These are phyloP conservation scores for Diachrysia chrysitis DNA, from an alignment of 2,888 invertebrate species.

Conservation along the genomic window DNA sequence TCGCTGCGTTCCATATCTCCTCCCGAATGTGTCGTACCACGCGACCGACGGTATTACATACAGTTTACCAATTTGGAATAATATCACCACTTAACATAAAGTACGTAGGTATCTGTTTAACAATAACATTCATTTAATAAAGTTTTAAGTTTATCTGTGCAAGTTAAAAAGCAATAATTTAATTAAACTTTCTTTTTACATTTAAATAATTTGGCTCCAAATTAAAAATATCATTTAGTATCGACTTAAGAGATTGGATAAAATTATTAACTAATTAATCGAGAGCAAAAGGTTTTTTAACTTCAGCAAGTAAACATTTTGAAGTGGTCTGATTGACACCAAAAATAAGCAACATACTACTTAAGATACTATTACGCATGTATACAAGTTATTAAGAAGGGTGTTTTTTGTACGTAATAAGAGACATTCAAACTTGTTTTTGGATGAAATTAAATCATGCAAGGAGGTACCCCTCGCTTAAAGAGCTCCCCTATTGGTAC, in stretches of 20 bases:
- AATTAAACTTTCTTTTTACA: background rate
- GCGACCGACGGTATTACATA: conserved; percentile 64
- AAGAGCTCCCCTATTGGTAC: conserved; percentile 44
- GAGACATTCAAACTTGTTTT: conserved; percentile 19
- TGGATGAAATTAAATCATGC: conserved; percentile 42
- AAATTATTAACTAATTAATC: background rate
- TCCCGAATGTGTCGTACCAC: conserved; percentile 68
- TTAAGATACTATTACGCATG: background rate
- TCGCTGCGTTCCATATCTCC: conserved; percentile 64
- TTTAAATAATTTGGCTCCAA: background rate
- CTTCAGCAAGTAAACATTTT: background rate
- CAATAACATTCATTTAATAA: background rate
- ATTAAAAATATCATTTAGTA: background rate
- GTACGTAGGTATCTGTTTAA: too few relatives aligned
- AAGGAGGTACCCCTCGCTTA: conserved; percentile 2
- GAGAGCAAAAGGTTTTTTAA: background rate
- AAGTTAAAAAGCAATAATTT: background rate
- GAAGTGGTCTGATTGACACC: background rate
- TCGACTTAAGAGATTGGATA: background rate
- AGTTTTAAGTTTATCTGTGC: background rate
- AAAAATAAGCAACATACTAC: background rate
- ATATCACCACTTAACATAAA: background rate
- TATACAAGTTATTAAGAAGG: background rate
- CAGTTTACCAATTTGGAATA: conserved; percentile 38
- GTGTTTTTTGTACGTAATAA: conserved; percentile 12